phyloP scores from a whole-genome alignment of 2,888 invertebrate species.

The Eurytoma adleriae region DNA sequence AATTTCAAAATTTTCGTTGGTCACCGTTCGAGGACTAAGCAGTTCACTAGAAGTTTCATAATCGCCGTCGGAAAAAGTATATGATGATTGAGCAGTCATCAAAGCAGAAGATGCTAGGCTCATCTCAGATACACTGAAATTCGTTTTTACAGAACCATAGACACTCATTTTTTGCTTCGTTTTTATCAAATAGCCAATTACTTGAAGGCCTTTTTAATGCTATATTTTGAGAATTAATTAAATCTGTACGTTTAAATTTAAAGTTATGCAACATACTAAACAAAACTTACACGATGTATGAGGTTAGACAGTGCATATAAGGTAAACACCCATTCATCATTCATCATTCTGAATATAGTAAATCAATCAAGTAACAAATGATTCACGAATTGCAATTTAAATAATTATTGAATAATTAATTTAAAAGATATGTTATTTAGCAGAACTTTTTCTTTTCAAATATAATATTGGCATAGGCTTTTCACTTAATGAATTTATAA shows the following conservation, averaged over 20 bases:
- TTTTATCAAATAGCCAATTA: background rate
- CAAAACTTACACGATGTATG: slow-evolving; percentile 16
- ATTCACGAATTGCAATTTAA: background rate
- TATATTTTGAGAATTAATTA: too few relatives aligned
- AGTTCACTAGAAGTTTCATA: slow-evolving; percentile 51
- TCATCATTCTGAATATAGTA: slow-evolving; percentile 31
- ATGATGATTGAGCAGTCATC: slow-evolving; percentile 30
- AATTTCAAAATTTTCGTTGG: background rate
- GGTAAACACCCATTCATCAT: background rate
- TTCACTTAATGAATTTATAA: background rate
- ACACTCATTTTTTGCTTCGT: slow-evolving; percentile 34
- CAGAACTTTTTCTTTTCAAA: background rate
- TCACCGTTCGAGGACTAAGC: slow-evolving; percentile 4
- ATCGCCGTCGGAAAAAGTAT: slow-evolving; percentile 33
- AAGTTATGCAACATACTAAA: background rate
- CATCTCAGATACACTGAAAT: slow-evolving; percentile 31
- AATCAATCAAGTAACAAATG: slow-evolving; percentile 32
- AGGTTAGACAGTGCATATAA: slow-evolving; percentile 33
- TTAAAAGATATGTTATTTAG: too few relatives aligned
- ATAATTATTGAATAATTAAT: too few relatives aligned
- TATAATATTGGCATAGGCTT: background rate
- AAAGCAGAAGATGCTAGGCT: slow-evolving; percentile 31
- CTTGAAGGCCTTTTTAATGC: background rate
- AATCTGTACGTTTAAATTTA: slow-evolving; percentile 21
- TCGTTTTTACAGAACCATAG: slow-evolving; percentile 11